phyloP scores from a whole-genome alignment of 2,888 invertebrate species.

The Hoplodrina blanda region DNA sequence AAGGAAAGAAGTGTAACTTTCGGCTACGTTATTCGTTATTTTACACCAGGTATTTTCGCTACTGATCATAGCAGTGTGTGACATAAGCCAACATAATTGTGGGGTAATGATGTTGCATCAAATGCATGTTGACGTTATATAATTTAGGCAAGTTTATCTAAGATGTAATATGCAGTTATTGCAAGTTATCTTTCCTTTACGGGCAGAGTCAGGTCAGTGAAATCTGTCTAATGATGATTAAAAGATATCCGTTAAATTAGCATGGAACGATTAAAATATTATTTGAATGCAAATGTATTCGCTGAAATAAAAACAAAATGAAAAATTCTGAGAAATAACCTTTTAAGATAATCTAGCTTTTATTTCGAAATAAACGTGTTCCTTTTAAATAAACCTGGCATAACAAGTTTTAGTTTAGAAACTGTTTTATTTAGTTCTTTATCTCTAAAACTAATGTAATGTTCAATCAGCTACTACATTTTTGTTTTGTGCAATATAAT shows the following conservation, averaged over 20 bases:
- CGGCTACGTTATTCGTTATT: too few species aligned
- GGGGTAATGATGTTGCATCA: conserved; percentile 43
- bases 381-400: conserved; percentile 6
- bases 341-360: conserved; percentile 36
- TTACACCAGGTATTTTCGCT: conserved; percentile 2
- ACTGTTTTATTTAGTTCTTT: conserved; percentile 32
- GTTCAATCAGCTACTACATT: conserved; percentile 31
- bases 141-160: conserved; percentile 35
- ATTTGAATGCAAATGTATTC: conserved; percentile 21
- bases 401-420: conserved; percentile 29
- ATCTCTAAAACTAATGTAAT: conserved; percentile 44
- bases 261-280: conserved; percentile 9
- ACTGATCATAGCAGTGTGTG: conserved; percentile 23
- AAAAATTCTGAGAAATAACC: conserved; percentile 12
- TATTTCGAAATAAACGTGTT: conserved; percentile 37
- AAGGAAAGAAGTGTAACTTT: too few species aligned
- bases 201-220: conserved; percentile 16
- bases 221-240: conserved; percentile 19
- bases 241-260: conserved; percentile 6
- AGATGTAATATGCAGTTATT: conserved; percentile 38
- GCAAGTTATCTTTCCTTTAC: conserved; percentile 11
- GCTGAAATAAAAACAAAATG: conserved; percentile 20
- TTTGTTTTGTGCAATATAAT: conserved; percentile 36
- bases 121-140: conserved; percentile 44
- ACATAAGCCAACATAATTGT: conserved; percentile 26